Percentiles rank a stretch among this genome's conserved stretches.
Conservation (phyloP, 2,113 vertebrate genomes). For the Xenotilapia longispinis region DNA sequence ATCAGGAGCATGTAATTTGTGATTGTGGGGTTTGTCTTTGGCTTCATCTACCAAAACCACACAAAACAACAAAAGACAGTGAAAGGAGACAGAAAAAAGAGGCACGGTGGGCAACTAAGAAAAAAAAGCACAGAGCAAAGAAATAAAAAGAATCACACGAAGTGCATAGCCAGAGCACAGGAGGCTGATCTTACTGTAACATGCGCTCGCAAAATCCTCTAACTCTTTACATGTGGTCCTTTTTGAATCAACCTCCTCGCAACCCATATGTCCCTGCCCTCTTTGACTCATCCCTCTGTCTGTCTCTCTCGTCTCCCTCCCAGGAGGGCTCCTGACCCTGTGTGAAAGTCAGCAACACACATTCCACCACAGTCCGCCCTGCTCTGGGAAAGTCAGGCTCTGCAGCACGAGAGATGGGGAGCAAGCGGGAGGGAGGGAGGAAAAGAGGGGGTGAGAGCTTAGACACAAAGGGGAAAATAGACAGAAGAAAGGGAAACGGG, state of each 20-base stretch:
- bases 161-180: background rate
- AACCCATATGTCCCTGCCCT: slow-evolving; percentile 8
- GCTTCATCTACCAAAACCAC: slow-evolving; percentile 13
- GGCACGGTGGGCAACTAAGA: background rate
- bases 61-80: background rate
- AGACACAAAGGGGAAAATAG: background rate
- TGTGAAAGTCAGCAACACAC: slow-evolving; percentile 75
- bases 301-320: slow-evolving; percentile 33
- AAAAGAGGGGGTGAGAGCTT: background rate
- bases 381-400: slow-evolving; percentile 76
- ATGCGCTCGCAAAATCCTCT: background rate
- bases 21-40: slow-evolving; percentile 13
- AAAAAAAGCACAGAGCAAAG: background rate
- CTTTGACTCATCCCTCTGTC: slow-evolving; percentile 38
- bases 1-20: slow-evolving; percentile 34
- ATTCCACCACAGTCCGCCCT: slow-evolving; percentile 83
- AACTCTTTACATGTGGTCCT: background rate
- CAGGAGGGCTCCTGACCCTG: slow-evolving; percentile 78
- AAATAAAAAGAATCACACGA: background rate
- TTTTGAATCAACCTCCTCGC: background rate
- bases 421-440: background rate
- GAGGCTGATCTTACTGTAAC: background rate
- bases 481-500: background rate
- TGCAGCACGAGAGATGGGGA: slow-evolving; percentile 25
- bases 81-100: background rate